Evolutionary conservation across 2,888 invertebrate species (phyloP), one percentile per base, ranked within the genome.

Genomic region (Dioctria linearis): DNA sequence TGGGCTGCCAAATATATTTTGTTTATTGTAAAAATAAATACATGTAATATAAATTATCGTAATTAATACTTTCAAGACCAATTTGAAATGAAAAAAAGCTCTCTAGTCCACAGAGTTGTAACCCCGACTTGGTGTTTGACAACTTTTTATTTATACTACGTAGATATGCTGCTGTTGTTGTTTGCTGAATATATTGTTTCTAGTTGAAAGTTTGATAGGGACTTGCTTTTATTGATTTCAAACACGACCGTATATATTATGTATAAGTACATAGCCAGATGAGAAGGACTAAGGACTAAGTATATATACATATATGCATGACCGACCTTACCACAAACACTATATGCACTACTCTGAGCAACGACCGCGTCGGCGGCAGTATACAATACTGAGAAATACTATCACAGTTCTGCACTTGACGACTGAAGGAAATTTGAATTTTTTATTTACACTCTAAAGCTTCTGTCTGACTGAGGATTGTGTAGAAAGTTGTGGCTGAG

Each of bases 361-460:
- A 25, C n/a, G n/a, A n/a, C n/a, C n/a, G n/a, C n/a, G n/a, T n/a
- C 46, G 13, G 57, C 75, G 42, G 39, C 59, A 54, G 9, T 11
- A 11, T 6, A 57, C 42, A 6, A 54, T 40, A 75, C 46, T 59
- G 40, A 40, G 39, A 13, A 42, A 11, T 5, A 42, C 75, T 51
- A 6, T 11, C 51, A n/a, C n/a, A 54, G 51, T 49, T 40, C 78
- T 78, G 63, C 49, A 51, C 43, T 78, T 63, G 78, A n/a, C n/a
- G n/a, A 78, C 63, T 78, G 37, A 39, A 63, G 78, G 78, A 78
- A 78, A 78, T 78, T 78, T 78, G 51, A 78, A 78, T 78, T 78
- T 65, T 49, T 63, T 78, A 59, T 63, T 63, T 63, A 11, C 63
- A 61, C 61, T 61, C 37, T 25, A 37, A 11, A 63, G 51, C 11